Base-by-base conservation (phyloP, 2,797 vertebrate species). In the Phrynocephalus guinanensis region DNA sequence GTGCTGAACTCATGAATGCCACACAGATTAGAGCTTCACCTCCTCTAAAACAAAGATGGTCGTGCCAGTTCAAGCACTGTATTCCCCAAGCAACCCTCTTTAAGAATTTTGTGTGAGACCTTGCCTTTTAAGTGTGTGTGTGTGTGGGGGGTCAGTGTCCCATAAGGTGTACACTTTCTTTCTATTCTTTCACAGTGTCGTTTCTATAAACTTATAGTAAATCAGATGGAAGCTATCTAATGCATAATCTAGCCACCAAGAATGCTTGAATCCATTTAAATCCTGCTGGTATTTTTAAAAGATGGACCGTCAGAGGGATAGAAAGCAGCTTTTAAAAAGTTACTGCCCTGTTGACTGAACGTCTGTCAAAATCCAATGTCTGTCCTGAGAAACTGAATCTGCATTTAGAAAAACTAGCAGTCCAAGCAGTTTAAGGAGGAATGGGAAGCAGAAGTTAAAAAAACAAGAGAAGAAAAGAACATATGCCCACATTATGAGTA, bases 11-110 rank as follows among this genome's bases (percentile, higher is more conserved):
- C 83, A 91, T 86, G 0, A 0, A 11, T 70, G 79, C 30, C 89
- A 50, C 71, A 90, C 52, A 68, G 22, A 66, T 84, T 84, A 86
- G 28, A 52, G 1, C 87, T 90, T 87, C 28, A 87, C 50, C 84
- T 88, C 87, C 71, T 72, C 33, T 80, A 38, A 63, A 86, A 63
- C 50, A 72, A 44, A 80, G 52, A 13, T 28, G 30, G 8, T 0
- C 18, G 24, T 24, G 15, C 33, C 33, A 56, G 15, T 44, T 60
- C 15, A 80, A 86, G 60, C 20, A 81, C 30, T 48, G 10, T 16
- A 15, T 75, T 81, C 15, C 70, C 13, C 76, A 71, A 71, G 56
- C 5, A n/a, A 8, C 6, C 6, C 16, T 63, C 71, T 68, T n/a
- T 15, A 79, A 22, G n/a, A 80, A n/a, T 80, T 72, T 60, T 60